Evolutionary conservation across 23 tunicate genomes (phyloP), one percentile per base, ranked within the genome.

Genomic region (Oikopleura dioica): DNA sequence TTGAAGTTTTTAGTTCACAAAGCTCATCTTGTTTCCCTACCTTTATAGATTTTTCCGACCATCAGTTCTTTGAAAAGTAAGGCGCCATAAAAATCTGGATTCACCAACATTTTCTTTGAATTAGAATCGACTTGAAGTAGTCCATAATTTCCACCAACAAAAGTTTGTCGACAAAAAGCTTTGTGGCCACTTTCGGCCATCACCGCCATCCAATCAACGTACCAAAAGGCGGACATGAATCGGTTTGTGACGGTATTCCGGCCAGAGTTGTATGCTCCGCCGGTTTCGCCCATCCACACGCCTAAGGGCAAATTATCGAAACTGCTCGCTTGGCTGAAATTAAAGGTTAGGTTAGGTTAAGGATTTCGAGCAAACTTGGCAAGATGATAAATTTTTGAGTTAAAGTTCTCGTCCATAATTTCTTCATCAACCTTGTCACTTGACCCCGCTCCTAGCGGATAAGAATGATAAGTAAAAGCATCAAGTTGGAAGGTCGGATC

Each of bases 201-300:
- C 16, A 63, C 5, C 26, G 30, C 72, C 72, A 63, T 63, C 72
- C 72, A 63, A 63, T 63, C 72, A 24, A 63, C 30, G 26, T 63
- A 63, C 72, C 72, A 63, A 28, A 63, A 63, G 5, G 72, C 72
- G 2, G 72, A 63, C 72, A 63, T 63, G 33, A 63, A 63, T 24
- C 72, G 72, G 33, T 63, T 63, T 63, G 72, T 63, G 2, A 63
- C 72, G 2, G 72, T 63, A 63, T 63, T 63, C 33, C 72, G 72
- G 2, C 72, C 72, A 2, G 72, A 63, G 26, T 63, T 63, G 33
- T 21, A 63, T 12, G 72, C 72, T 21, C 72, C 72, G 33, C 72
- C 72, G 26, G 72, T 63, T 28, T 63, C 72, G 29, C 72, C 72
- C 72, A 63, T 63, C 72, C 72, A 63, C 16, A 63, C 33, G 29